A percentile compares a stretch with the other conserved stretches of the same genome.
phyloP scores from a whole-genome alignment of 2,113 vertebrate genomes.

The Columbina picui region DNA sequence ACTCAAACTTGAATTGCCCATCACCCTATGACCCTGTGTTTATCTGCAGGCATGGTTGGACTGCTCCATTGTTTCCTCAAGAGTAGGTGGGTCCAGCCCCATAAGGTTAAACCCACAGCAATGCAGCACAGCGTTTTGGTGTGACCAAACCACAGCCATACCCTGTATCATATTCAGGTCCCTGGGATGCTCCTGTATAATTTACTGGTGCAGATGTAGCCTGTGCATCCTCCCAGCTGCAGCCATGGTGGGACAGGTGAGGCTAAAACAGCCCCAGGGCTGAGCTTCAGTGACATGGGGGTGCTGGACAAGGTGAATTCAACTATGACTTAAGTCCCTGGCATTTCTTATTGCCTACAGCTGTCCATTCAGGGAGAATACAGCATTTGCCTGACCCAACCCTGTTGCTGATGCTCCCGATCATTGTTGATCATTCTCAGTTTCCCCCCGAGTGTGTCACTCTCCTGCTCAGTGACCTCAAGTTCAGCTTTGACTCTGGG shows the following conservation, averaged over 20 bases:
- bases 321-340: not conserved
- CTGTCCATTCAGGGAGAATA: not conserved
- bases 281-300: not conserved
- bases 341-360: not conserved
- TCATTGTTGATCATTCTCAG: not conserved
- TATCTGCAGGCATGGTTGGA: not conserved
- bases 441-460: accelerated
- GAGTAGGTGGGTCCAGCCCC: not conserved
- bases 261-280: not conserved
- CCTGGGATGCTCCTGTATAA: not conserved
- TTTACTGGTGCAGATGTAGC: not conserved
- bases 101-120: not conserved
- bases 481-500: not conserved
- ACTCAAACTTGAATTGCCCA: not conserved
- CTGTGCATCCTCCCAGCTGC: not conserved
- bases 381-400: not conserved
- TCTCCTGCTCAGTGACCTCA: not conserved
- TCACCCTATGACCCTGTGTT: not conserved
- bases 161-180: not conserved
- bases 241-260: not conserved
- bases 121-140: not conserved
- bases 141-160: not conserved
- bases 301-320: not conserved
- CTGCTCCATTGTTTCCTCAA: not conserved
- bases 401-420: not conserved